phyloP scores from a whole-genome alignment of 2,797 vertebrate genomes.

The Triplophysa bombifrons region DNA sequence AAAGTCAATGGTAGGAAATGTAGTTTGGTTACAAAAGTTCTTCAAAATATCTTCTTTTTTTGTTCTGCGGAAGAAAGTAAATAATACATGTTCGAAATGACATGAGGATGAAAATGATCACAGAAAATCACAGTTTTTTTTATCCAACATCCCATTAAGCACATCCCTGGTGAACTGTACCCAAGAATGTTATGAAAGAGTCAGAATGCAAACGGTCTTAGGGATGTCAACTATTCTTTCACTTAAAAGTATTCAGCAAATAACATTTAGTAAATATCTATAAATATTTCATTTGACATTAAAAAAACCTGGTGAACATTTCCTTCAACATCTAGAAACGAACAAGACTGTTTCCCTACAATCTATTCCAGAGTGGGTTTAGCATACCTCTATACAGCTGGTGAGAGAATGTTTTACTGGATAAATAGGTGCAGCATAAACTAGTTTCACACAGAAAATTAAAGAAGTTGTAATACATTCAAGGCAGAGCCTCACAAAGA shows the following conservation, averaged over 20 bases:
- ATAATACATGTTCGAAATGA: background rate
- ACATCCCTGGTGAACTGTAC: background rate
- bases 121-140: background rate
- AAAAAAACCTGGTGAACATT: background rate
- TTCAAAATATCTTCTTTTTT: too few relatives aligned
- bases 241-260: too few relatives aligned
- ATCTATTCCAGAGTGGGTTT: conserved; percentile 13
- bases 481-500: background rate
- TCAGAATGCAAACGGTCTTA: background rate
- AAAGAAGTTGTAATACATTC: conserved; percentile 1
- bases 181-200: too few relatives aligned
- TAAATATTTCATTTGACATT: background rate
- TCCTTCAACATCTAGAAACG: background rate
- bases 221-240: too few relatives aligned
- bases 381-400: conserved; percentile 35
- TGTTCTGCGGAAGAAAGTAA: too few relatives aligned
- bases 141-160: background rate
- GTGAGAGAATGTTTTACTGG: conserved; percentile 23
- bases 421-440: conserved; percentile 1
- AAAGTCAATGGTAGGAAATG: too few relatives aligned
- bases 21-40: too few relatives aligned
- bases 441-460: background rate
- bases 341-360: background rate
- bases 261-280: too few relatives aligned
- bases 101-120: background rate